Evolutionary conservation across 2,888 invertebrate species (phyloP).

Genomic region (Ligdia adustata): DNA sequence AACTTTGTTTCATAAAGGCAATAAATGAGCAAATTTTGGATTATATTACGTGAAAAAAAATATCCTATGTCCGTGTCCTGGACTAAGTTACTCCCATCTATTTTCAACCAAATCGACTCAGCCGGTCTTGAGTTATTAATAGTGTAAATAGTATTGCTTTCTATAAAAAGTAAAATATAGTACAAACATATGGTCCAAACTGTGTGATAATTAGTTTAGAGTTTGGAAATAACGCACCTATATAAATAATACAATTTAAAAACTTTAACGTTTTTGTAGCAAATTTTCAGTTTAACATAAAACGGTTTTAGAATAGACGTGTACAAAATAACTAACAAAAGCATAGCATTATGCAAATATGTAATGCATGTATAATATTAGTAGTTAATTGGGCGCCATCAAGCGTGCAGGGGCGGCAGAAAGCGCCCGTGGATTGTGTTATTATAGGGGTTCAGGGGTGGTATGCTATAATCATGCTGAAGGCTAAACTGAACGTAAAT

Average conservation of each 20-base stretch:
- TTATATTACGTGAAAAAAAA: no score
- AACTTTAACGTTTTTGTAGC: background rate
- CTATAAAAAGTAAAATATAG: no score
- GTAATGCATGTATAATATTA: constrained; percentile 21
- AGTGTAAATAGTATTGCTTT: no score
- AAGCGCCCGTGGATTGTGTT: constrained; percentile 1
- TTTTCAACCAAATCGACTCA: no score
- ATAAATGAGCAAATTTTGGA: no score
- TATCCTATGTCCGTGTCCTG: no score
- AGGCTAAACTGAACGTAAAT: background rate
- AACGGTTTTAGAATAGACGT: background rate
- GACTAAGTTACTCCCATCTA: no score
- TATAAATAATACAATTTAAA: background rate
- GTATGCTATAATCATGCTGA: background rate
- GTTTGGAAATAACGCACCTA: background rate
- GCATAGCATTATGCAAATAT: constrained; percentile 8
- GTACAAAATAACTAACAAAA: background rate
- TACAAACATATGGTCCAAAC: no score
- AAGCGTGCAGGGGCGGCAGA: constrained; percentile 7
- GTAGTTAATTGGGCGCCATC: constrained; percentile 19
- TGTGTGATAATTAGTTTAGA: no score
- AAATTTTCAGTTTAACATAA: background rate
- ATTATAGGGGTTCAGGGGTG: background rate
- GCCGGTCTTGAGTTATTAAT: no score
- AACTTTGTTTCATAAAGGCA: no score